phyloP scores from a whole-genome alignment of 1,140 invertebrate genomes.

The Rhagoletis zephyria region DNA sequence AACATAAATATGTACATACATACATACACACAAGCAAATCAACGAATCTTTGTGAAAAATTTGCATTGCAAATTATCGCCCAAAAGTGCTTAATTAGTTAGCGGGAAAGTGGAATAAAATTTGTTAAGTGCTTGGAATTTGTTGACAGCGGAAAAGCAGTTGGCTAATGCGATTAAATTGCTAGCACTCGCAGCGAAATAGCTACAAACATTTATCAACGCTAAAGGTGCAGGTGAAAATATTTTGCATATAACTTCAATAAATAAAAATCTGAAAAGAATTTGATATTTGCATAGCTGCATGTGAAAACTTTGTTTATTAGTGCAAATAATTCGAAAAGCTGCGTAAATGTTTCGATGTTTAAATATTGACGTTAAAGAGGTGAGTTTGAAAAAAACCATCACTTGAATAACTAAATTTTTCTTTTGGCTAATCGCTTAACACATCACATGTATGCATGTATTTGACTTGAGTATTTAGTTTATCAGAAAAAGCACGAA shows the following conservation, averaged over 20 bases:
- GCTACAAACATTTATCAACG: too few relatives aligned
- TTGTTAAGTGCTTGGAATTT: constrained; percentile 25
- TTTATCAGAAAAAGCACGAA: too few relatives aligned
- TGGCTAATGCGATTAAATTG: not conserved
- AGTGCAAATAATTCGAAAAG: not conserved
- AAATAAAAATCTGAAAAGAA: not conserved
- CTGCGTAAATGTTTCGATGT: not conserved
- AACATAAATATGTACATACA: not conserved
- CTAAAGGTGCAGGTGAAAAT: not conserved
- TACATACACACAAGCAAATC: not conserved
- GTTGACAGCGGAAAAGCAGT: not conserved
- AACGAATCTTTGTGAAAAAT: constrained; percentile 26
- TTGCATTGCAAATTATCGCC: not conserved
- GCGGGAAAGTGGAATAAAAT: constrained; percentile 1
- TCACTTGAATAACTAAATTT: not conserved
- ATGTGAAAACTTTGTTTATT: not conserved
- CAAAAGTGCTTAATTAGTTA: constrained; percentile 30
- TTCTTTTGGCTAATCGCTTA: not conserved
- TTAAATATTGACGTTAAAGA: not conserved
- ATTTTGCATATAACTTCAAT: not conserved
- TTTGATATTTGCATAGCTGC: not conserved
- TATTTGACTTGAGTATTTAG: too few relatives aligned
- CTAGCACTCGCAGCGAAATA: not conserved
- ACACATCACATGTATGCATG: too few relatives aligned
- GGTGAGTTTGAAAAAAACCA: not conserved